Conservation (phyloP, 1,140 invertebrate species). For the Bombus breviceps region DNA sequence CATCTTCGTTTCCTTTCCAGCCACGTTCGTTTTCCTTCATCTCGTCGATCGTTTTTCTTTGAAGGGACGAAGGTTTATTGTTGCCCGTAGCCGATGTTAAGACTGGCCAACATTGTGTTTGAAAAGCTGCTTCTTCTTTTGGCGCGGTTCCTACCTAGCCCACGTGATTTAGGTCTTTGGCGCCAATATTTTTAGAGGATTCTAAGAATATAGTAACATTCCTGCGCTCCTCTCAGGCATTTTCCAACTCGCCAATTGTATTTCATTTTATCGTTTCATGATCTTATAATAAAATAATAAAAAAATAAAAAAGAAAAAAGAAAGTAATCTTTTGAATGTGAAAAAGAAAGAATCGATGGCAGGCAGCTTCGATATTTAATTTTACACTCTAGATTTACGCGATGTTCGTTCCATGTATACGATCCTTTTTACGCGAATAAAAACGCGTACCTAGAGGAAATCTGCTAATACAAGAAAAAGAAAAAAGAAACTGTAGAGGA, state of each 20-base stretch:
- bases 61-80: neutral
- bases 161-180: neutral
- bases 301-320: too few relatives aligned
- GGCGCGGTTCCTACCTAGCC: neutral
- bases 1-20: neutral
- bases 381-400: too few relatives aligned
- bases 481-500: too few relatives aligned
- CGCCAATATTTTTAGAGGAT: neutral
- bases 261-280: neutral
- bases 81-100: neutral
- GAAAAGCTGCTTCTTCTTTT: neutral
- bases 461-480: too few relatives aligned
- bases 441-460: too few relatives aligned
- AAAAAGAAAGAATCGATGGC: neutral
- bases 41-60: neutral
- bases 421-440: too few relatives aligned
- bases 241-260: neutral
- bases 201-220: neutral
- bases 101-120: neutral
- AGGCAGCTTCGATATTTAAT: neutral
- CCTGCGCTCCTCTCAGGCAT: neutral
- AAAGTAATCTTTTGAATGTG: too few relatives aligned
- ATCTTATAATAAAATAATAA: too few relatives aligned
- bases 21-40: too few relatives aligned
- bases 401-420: too few relatives aligned